Percentiles rank a stretch among this genome's conserved stretches.
Evolutionary conservation across 92 coral and sea anemone species (phyloP).

Genomic region (Epizoanthus stellaris): DNA sequence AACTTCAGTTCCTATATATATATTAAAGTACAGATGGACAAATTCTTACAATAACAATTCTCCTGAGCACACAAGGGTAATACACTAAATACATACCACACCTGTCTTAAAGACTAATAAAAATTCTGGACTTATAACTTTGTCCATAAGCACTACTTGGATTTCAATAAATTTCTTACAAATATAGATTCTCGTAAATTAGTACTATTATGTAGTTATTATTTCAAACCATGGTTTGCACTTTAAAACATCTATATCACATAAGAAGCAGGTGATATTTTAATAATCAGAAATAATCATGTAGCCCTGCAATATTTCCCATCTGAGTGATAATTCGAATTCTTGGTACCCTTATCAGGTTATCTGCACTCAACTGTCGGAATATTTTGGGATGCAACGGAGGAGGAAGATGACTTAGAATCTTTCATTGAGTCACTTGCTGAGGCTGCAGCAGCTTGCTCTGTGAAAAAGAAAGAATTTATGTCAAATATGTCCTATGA

Average conservation of each 20-base stretch:
- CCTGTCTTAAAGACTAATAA: constrained; percentile 40
- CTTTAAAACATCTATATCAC: constrained; percentile 25
- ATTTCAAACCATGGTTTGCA: constrained; percentile 13
- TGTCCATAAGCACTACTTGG: constrained; percentile 25
- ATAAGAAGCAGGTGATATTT: constrained; percentile 25
- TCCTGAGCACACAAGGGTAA: constrained; percentile 19
- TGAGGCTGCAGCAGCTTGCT: constrained; percentile 65
- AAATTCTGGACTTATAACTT: constrained; percentile 23
- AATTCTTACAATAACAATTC: background rate
- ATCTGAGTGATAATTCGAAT: background rate
- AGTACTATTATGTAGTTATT: constrained; percentile 11
- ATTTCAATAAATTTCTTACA: constrained; percentile 44
- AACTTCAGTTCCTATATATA: background rate
- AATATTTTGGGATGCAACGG: constrained; percentile 61
- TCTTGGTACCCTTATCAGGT: constrained; percentile 26
- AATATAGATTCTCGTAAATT: constrained; percentile 35
- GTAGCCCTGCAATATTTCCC: constrained; percentile 6
- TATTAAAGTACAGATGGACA: background rate
- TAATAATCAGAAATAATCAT: constrained; percentile 4
- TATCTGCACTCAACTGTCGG: constrained; percentile 95
- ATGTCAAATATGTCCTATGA: too few species aligned
- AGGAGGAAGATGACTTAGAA: constrained; percentile 64
- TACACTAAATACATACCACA: constrained; percentile 15
- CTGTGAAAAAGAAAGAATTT: background rate
- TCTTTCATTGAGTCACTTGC: constrained; percentile 52